Evolutionary conservation across 2,113 vertebrate genomes (phyloP), one percentile per base, ranked within the genome.

Genomic region (Cepphus grylle): DNA sequence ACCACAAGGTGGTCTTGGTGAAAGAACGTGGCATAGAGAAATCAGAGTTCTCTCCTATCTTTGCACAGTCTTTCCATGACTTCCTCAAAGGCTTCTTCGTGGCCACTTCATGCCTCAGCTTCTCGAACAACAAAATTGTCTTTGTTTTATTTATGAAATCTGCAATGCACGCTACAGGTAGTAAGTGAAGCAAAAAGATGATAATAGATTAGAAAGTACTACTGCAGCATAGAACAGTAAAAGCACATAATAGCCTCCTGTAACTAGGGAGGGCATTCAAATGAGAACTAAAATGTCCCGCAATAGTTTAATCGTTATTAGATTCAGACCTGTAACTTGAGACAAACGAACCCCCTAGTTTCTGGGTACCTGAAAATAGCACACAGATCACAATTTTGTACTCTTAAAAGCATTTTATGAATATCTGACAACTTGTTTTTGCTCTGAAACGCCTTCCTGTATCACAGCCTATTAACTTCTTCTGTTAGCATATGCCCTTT

Each of bases 401-500:
- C 42, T 67, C 43, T 45, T 72, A 80, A 79, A 84, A n/a, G 12
- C 34, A 74, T 58, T 78, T 94, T 79, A 86, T 62, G 26, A 91
- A 69, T 69, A 92, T 17, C 65, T 70, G 29, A 88, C 66, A 79
- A 52, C 11, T 66, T 74, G 21, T 2, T 94, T 93, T 89, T 67
- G 50, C 59, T 93, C 87, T 43, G 66, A 91, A 84, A 88, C 7
- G 27, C 77, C 42, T 93, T 91, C 69, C 61, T 79, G 29, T 62
- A 80, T 36, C 53, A 88, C 55, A 80, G 36, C 14, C 42, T 84
- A 88, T 91, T 94, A 95, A 66, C 23, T 95, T 95, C 55, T 82
- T 53, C 91, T 95, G 92, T 91, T 43, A 96, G 92, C n/a, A 78
- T 86, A n/a, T 21, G 62, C 43, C 47, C 67, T 89, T 81, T 72